These are phyloP conservation scores for Coelinius sp. DNA, from an alignment of 2,888 invertebrate species.

Conservation along the genomic window DNA sequence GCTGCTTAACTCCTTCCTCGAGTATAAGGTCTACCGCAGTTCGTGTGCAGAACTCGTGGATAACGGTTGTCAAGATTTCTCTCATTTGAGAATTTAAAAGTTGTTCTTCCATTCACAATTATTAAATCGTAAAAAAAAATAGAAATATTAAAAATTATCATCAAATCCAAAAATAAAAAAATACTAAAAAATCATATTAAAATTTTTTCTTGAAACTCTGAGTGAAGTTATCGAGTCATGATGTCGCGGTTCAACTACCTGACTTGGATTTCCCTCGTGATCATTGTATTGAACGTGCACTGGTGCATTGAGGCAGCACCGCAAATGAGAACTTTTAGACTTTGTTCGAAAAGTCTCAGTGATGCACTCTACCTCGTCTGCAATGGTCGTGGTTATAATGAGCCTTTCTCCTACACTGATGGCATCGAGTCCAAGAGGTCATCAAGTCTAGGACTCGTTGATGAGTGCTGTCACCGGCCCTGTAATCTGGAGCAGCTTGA, in stretches of 20 bases:
- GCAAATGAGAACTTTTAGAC: constrained; percentile 48
- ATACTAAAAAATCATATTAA: too few relatives aligned
- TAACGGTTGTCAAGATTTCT: not conserved
- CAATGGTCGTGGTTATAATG: constrained; percentile 59
- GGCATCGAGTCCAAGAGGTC: constrained; percentile 49
- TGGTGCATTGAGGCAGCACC: not conserved
- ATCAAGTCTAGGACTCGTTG: constrained; percentile 60
- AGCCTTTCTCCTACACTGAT: constrained; percentile 58
- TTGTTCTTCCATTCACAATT: not conserved
- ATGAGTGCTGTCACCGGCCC: constrained; percentile 64
- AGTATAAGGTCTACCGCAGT: not conserved
- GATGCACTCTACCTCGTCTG: constrained; percentile 63
- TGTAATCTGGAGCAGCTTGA: constrained; percentile 61
- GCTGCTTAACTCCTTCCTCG: not conserved
- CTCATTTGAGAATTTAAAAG: not conserved
- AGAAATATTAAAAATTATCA: not conserved
- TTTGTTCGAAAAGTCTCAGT: constrained; percentile 64
- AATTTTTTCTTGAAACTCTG: not conserved
- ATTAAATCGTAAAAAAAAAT: not conserved
- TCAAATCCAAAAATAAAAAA: too few relatives aligned
- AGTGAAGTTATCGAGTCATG: not conserved
- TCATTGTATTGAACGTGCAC: not conserved
- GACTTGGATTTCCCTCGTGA: not conserved
- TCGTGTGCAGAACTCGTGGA: not conserved
- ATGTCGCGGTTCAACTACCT: not conserved